These are phyloP conservation scores for Drosophila subobscura DNA, from an alignment of 1,140 invertebrate species.

Conservation along the genomic window DNA sequence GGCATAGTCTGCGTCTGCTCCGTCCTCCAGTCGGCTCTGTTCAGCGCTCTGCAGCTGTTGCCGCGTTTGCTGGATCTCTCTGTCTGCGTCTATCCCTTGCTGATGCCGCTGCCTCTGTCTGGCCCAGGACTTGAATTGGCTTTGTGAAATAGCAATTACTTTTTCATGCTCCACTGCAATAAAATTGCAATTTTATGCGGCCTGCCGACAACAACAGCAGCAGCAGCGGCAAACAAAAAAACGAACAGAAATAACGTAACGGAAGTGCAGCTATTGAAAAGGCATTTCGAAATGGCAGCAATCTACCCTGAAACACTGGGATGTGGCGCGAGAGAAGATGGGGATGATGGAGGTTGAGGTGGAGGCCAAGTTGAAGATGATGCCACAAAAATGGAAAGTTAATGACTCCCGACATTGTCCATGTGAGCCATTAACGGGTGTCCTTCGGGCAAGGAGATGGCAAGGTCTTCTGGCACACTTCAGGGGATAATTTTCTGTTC, in stretches of 20 bases:
- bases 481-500: too few relatives aligned
- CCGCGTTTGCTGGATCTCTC: conserved; percentile 22
- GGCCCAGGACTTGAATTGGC: conserved; percentile 37
- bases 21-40: conserved; percentile 3
- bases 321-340: neutral
- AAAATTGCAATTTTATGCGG: conserved; percentile 82
- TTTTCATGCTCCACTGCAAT: conserved; percentile 81
- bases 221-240: conserved; percentile 35
- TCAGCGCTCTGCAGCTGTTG: conserved; percentile 65
- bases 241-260: conserved; percentile 22
- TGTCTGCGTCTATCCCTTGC: conserved; percentile 11
- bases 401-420: conserved; percentile 39
- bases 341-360: too few relatives aligned
- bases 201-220: conserved; percentile 70
- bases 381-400: conserved; percentile 46
- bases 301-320: conserved; percentile 29
- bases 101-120: conserved; percentile 17
- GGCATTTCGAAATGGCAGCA: conserved; percentile 73
- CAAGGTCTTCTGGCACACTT: too few relatives aligned
- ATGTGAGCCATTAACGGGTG: conserved; percentile 33
- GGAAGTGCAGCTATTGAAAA: conserved; percentile 79
- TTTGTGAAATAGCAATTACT: conserved; percentile 81
- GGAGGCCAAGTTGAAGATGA: conserved; percentile 35
- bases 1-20: conserved; percentile 9
- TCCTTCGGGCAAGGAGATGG: neutral